Evolutionary conservation across 2,113 vertebrate species (phyloP).

Genomic region (Pituophis catenifer): DNA sequence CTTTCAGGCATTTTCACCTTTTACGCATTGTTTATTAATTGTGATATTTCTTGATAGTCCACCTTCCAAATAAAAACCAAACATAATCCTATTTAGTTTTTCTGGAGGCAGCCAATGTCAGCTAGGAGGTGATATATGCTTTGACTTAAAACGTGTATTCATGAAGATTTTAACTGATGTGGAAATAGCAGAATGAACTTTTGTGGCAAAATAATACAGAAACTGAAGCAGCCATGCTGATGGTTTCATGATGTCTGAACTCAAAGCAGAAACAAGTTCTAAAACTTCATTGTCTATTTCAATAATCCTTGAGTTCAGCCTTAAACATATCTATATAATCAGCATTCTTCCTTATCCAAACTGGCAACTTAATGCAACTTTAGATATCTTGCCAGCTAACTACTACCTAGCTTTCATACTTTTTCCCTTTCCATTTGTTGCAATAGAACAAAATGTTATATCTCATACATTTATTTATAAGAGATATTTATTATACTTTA

Average conservation of each 20-base stretch:
- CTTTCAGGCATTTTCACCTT: background rate
- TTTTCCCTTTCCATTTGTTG: background rate
- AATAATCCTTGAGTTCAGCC: background rate
- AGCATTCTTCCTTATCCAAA: background rate
- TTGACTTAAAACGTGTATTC: background rate
- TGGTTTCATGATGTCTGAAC: constrained; percentile 14
- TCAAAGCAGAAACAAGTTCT: background rate
- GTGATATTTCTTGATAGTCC: background rate
- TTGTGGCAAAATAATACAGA: background rate
- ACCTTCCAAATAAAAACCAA: background rate
- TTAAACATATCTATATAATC: background rate
- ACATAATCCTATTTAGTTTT: background rate
- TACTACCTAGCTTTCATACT: background rate
- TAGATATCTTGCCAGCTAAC: background rate
- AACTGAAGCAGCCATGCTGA: background rate
- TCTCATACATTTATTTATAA: background rate
- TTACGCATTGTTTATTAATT: background rate
- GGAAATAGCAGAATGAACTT: background rate
- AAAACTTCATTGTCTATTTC: background rate
- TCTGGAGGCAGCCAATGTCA: background rate
- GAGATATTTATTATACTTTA: background rate
- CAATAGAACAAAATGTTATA: background rate
- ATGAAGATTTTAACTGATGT: background rate
- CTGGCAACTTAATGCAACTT: background rate
- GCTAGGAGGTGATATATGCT: background rate